Percentiles rank a stretch among this genome's conserved stretches.
Conservation (phyloP, 2,113 vertebrate species). For the Peromyscus polionotus region DNA sequence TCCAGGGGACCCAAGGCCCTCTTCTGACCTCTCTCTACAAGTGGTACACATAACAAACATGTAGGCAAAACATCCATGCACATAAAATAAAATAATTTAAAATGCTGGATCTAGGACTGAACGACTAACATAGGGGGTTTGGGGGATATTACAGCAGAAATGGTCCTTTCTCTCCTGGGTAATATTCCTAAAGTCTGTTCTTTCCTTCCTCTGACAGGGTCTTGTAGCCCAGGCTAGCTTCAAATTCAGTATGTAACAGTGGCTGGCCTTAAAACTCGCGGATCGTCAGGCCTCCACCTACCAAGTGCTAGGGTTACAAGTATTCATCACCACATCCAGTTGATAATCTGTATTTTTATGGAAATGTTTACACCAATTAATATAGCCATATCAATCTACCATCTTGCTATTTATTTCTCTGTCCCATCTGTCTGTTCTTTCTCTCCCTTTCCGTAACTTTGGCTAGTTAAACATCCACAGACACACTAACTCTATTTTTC, state of each 20-base stretch:
- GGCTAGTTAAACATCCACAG: neutral
- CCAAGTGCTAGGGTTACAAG: neutral
- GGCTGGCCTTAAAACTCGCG: neutral
- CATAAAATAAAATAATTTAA: neutral
- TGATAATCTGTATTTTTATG: neutral
- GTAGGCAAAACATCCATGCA: neutral
- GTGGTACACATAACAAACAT: neutral
- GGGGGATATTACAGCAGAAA: neutral
- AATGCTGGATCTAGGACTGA: neutral
- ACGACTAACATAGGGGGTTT: neutral
- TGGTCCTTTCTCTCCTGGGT: neutral
- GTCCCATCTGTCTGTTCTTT: neutral
- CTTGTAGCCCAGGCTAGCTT: neutral
- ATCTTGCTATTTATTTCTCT: slow-evolving; percentile 17
- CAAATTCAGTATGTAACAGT: neutral
- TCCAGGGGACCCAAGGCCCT: neutral
- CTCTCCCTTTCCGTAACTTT: neutral
- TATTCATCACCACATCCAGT: neutral
- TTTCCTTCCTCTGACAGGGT: neutral
- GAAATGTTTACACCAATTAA: neutral
- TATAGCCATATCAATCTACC: neutral
- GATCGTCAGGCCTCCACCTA: neutral
- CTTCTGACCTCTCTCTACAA: neutral
- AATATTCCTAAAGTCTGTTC: neutral
- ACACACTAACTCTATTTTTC: neutral